Evolutionary conservation across 1,140 invertebrate species (phyloP), one percentile per base, ranked within the genome.

Genomic region (Pseudomyrmex cubaensis): DNA sequence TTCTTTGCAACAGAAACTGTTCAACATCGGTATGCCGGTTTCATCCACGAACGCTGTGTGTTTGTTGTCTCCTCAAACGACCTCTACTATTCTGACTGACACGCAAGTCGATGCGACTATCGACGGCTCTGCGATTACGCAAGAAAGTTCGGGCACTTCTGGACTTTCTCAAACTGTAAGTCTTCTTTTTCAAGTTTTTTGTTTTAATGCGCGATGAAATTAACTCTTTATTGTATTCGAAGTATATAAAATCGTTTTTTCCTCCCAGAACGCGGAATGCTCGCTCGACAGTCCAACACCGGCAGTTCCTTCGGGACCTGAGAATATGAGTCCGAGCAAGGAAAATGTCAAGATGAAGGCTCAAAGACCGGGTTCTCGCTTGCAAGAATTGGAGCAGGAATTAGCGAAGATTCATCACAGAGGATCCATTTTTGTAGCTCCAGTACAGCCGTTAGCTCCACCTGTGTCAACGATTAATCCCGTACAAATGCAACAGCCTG

Each of bases 1-100:
- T 87, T 95, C 93, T 84, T 92, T 96, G 9, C 96, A 96, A 83
- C 95, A 96, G 66, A 96, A 96, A 90, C 82, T 96, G 12, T 95
- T 95, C 17, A 95, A 95, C 44, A 95, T 95, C 52, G 94, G 94
- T 52, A 93, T 94, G 91, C 85, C 93, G 10, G 82, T 92, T 50
- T 83, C 88, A 44, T 84, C 90, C 7, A 83, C 92, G 22, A 93
- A 94, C 78, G 83, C 90, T 56, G 84, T 92, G 94, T 93, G 93
- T 50, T 92, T 94, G 2, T 83, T 95, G 46, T 95, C 95, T 80
- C 95, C 95, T 74, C 94, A 95, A 86, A 93, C 94, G 73, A 94
- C 93, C 57, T 83, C 87, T 13, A 25, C 84, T 77, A 54, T 84
- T 48, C 52, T 86, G 22, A 15, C 67, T 63, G 83, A 85, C 44